Conservation (phyloP, 2,797 vertebrate species). For the Schizopygopsis pylzovi region DNA sequence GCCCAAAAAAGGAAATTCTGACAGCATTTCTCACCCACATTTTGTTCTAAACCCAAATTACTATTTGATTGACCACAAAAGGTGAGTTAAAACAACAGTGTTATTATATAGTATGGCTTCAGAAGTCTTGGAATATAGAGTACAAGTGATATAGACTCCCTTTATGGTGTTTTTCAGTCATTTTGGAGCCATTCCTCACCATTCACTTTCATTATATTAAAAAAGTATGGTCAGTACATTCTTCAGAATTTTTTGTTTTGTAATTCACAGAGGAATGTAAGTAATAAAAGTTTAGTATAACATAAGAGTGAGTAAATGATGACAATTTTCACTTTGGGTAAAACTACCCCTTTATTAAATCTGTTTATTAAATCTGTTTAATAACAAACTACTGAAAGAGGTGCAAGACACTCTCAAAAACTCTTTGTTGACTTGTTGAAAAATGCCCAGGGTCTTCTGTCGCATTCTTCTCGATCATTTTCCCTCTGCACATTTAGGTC, state of each 20-base stretch:
- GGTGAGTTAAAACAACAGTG: neutral
- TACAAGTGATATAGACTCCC: neutral
- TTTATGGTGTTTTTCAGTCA: neutral
- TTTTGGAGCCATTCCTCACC: neutral
- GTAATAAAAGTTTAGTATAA: neutral
- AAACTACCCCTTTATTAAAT: too few species aligned
- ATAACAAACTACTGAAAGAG: neutral
- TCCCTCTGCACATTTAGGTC: conserved; percentile 34
- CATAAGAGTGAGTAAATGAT: neutral
- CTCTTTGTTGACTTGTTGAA: conserved; percentile 9
- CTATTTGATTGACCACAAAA: neutral
- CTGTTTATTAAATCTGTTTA: too few species aligned
- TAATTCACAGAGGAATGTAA: neutral
- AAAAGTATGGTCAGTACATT: neutral
- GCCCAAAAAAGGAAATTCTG: neutral
- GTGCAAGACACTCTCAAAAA: neutral
- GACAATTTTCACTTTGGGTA: neutral
- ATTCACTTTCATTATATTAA: neutral
- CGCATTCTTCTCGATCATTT: conserved; percentile 5
- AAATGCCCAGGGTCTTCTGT: conserved; percentile 11
- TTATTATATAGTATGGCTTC: neutral
- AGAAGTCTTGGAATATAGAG: neutral
- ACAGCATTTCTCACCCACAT: neutral
- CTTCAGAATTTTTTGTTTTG: neutral
- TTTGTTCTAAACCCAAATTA: neutral